Percentiles rank a stretch among this genome's conserved stretches.
phyloP scores from a whole-genome alignment of 64 coral and sea anemone species.

The Montipora foliosa region DNA sequence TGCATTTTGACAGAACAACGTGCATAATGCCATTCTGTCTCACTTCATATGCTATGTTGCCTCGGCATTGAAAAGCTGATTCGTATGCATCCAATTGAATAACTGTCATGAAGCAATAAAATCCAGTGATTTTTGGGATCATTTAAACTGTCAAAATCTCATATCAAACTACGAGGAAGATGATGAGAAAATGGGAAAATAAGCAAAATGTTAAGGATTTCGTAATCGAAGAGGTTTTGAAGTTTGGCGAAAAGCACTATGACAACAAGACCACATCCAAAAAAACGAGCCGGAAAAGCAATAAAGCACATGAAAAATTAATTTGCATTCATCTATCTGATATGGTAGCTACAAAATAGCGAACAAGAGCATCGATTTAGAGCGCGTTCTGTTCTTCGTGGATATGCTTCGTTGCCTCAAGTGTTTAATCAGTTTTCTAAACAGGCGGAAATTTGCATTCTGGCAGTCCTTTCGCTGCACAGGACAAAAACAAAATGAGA shows the following conservation, averaged over 20 bases:
- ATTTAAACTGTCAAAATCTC: background rate
- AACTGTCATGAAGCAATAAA: background rate
- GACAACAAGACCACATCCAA: conserved; percentile 4
- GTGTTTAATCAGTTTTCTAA: conserved; percentile 37
- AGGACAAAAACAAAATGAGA: background rate
- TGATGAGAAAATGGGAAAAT: background rate
- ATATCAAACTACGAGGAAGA: background rate
- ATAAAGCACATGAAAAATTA: background rate
- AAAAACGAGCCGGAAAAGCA: background rate
- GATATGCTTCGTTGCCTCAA: conserved; percentile 34
- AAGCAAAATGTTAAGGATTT: background rate
- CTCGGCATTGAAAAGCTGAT: background rate
- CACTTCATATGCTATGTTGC: too few species aligned
- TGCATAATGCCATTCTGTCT: too few species aligned
- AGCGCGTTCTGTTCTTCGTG: background rate
- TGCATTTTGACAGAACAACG: too few species aligned
- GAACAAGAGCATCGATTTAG: conserved; percentile 1
- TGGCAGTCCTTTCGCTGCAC: background rate
- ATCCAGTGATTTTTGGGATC: conserved; percentile 7
- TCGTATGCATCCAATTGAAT: conserved; percentile 18
- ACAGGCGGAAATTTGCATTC: conserved; percentile 25
- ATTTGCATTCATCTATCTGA: background rate
- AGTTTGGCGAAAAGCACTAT: background rate
- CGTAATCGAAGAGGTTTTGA: background rate
- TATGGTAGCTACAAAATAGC: background rate